Evolutionary conservation across 2,113 vertebrate species (phyloP).

Genomic region (Pelmatolapia mariae): DNA sequence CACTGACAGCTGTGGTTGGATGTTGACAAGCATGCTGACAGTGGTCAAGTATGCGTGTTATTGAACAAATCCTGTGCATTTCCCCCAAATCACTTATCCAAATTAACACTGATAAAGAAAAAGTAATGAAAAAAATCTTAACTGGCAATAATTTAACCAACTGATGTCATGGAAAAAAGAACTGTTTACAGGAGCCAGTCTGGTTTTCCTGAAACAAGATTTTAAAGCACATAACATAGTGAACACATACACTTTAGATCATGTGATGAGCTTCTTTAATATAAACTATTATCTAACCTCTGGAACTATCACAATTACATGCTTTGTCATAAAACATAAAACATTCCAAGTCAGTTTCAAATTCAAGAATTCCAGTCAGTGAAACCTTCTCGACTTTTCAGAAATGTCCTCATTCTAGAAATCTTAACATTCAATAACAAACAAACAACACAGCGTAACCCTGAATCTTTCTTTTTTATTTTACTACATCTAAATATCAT

Average conservation of each 20-base stretch:
- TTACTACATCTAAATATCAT: slow-evolving; percentile 33
- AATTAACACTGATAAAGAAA: background rate
- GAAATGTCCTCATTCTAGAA: background rate
- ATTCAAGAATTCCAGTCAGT: background rate
- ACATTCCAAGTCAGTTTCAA: background rate
- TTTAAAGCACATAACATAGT: background rate
- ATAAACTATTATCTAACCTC: background rate
- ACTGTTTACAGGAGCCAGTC: background rate
- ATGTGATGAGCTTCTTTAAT: background rate
- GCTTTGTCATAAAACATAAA: background rate
- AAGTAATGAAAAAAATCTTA: fast-evolving
- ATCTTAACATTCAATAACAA: background rate
- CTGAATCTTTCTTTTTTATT: background rate
- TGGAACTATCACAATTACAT: fast-evolving
- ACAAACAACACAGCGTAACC: background rate
- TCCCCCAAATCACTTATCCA: background rate
- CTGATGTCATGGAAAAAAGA: background rate
- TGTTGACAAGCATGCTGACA: background rate
- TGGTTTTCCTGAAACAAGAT: background rate
- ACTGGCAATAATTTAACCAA: background rate
- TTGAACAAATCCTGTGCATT: background rate
- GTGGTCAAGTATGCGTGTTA: background rate
- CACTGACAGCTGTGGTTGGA: background rate
- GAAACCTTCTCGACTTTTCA: fast-evolving
- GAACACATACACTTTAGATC: background rate